Conservation (phyloP, 2,113 vertebrate genomes). For the Catagonus wagneri region DNA sequence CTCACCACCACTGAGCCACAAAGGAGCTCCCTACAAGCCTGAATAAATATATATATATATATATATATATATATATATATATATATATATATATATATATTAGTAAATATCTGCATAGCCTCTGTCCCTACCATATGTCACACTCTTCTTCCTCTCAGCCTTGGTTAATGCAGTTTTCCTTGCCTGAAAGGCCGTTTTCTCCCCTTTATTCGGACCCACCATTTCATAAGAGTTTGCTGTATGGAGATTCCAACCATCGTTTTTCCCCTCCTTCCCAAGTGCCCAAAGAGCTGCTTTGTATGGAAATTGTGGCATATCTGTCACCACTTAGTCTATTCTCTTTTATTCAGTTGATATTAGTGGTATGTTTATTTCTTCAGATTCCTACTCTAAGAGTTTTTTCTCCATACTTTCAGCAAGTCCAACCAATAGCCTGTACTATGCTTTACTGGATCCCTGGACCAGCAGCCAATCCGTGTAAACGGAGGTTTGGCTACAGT, state of each 20-base stretch:
- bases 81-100: too few species aligned
- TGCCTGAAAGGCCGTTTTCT: neutral
- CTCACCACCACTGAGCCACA: too few species aligned
- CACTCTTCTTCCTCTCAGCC: neutral
- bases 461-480: neutral
- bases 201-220: neutral
- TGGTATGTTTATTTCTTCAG: neutral
- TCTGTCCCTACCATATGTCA: neutral
- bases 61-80: too few species aligned
- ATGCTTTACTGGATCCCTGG: neutral
- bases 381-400: neutral
- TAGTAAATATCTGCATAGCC: neutral
- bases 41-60: too few species aligned
- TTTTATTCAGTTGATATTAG: neutral
- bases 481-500: neutral
- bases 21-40: too few species aligned
- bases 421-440: neutral
- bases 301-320: neutral
- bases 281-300: neutral
- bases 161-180: neutral
- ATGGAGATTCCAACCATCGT: neutral
- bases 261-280: neutral
- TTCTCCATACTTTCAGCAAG: neutral
- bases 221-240: neutral
- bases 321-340: neutral